Conservation (phyloP, 2,797 vertebrate species). For the Selene dorsalis region DNA sequence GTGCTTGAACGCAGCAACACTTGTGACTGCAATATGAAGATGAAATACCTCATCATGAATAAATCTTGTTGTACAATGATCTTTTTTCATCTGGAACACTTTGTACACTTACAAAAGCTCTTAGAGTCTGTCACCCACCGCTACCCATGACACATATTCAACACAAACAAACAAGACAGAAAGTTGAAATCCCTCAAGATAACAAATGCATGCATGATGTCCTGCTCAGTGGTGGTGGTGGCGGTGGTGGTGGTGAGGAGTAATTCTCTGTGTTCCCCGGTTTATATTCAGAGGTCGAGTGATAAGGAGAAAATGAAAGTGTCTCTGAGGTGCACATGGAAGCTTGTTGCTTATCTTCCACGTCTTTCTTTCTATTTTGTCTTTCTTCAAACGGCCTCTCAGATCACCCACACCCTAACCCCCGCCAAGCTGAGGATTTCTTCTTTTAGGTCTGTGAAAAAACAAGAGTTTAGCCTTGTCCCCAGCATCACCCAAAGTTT, state of each 20-base stretch:
- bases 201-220: neutral
- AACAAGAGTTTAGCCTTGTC: slow-evolving; percentile 39
- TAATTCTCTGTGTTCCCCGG: slow-evolving; percentile 5
- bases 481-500: slow-evolving; percentile 33
- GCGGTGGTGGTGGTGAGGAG: neutral
- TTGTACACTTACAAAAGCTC: slow-evolving; percentile 37
- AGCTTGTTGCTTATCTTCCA: neutral
- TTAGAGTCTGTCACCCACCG: slow-evolving; percentile 16
- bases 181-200: neutral
- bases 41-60: slow-evolving; percentile 45
- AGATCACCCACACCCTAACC: slow-evolving; percentile 49
- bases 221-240: neutral
- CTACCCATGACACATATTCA: neutral
- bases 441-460: slow-evolving; percentile 15
- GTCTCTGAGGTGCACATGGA: slow-evolving; percentile 17
- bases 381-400: slow-evolving; percentile 35
- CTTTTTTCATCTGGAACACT: slow-evolving; percentile 53
- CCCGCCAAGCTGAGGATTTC: slow-evolving; percentile 29
- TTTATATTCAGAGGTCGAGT: slow-evolving; percentile 20
- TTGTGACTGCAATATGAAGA: slow-evolving; percentile 41
- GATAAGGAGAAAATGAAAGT: neutral
- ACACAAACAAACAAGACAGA: slow-evolving; percentile 22
- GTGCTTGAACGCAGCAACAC: slow-evolving; percentile 25
- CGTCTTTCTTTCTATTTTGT: slow-evolving; percentile 18
- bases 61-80: slow-evolving; percentile 32